Percentiles rank a stretch among this genome's conserved stretches.
phyloP scores from a whole-genome alignment of 2,113 vertebrate genomes.

The Pagrus major region DNA sequence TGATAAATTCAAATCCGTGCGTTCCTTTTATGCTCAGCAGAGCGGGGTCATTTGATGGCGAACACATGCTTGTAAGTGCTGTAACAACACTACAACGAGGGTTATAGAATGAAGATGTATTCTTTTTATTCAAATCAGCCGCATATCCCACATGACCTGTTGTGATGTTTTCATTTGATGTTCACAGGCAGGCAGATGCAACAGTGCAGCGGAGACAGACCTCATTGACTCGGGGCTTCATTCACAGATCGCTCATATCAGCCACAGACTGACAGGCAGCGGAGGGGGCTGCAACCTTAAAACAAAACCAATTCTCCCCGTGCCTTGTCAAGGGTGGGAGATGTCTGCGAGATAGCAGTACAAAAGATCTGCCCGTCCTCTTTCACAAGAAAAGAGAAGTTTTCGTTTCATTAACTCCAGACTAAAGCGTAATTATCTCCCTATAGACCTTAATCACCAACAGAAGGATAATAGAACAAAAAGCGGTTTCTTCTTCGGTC shows the following conservation, averaged over 20 bases:
- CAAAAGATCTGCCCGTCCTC: constrained; percentile 82
- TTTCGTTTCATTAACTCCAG: constrained; percentile 86
- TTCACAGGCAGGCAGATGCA: constrained; percentile 53
- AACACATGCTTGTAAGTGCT: constrained; percentile 46
- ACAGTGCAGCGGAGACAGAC: constrained; percentile 56
- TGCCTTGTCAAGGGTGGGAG: constrained; percentile 79
- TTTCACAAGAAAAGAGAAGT: constrained; percentile 79
- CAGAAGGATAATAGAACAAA: constrained; percentile 80
- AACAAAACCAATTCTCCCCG: constrained; percentile 79
- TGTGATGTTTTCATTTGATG: constrained; percentile 65
- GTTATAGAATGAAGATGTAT: constrained; percentile 19
- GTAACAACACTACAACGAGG: constrained; percentile 6
- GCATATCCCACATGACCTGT: constrained; percentile 56
- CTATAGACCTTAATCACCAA: constrained; percentile 84
- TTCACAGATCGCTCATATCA: constrained; percentile 76
- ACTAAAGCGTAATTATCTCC: constrained; percentile 88
- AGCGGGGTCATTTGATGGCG: constrained; percentile 45
- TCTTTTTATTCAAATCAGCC: constrained; percentile 42
- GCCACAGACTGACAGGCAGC: constrained; percentile 71
- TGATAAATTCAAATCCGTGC: constrained; percentile 52
- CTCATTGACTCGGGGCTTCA: constrained; percentile 66
- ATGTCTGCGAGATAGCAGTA: constrained; percentile 81
- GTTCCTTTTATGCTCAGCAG: constrained; percentile 53
- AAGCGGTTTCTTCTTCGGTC: constrained; percentile 81
- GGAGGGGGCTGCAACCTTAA: constrained; percentile 65